Percentiles rank a stretch among this genome's conserved stretches.
Evolutionary conservation across 2,113 vertebrate genomes (phyloP).

Genomic region (Eclectus roratus): DNA sequence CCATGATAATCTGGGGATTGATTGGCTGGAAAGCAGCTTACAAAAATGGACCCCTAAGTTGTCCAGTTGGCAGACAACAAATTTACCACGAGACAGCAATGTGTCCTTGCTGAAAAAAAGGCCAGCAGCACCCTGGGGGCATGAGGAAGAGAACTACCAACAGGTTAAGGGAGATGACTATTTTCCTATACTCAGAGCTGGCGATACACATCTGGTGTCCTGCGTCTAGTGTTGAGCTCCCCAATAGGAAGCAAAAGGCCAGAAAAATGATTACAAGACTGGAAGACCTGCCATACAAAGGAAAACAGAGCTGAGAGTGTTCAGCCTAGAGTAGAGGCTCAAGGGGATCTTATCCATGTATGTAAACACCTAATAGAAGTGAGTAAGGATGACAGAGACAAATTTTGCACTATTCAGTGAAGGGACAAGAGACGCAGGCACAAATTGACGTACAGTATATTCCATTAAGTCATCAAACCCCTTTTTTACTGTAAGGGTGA

Average conservation of each 20-base stretch:
- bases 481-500: neutral
- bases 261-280: neutral
- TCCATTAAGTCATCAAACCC: neutral
- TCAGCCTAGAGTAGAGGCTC: neutral
- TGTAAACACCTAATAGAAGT: neutral
- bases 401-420: neutral
- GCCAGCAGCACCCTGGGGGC: neutral
- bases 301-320: neutral
- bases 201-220: neutral
- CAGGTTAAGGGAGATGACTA: neutral
- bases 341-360: neutral
- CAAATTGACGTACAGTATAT: neutral
- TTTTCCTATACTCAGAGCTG: neutral
- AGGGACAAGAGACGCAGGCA: neutral
- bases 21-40: neutral
- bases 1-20: rapidly evolving
- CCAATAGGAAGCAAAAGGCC: neutral
- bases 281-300: neutral
- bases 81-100: neutral
- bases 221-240: neutral
- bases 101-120: neutral
- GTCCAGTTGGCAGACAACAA: neutral
- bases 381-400: neutral
- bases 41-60: neutral
- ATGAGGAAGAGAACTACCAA: neutral